Conservation (phyloP, 2,797 vertebrate species). For the Caiman crocodilus region DNA sequence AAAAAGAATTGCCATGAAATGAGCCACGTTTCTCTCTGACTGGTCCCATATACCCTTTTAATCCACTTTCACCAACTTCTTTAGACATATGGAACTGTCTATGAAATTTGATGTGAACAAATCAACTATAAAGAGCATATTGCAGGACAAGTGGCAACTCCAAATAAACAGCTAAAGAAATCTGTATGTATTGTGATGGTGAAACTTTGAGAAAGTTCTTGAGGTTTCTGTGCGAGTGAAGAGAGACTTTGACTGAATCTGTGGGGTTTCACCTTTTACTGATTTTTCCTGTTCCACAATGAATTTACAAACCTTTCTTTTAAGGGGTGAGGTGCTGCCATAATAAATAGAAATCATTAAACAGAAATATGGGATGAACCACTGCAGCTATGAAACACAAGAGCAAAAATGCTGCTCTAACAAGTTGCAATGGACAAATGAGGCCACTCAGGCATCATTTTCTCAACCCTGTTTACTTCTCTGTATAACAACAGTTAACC, state of each 20-base stretch:
- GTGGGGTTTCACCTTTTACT: background rate
- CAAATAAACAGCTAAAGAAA: background rate
- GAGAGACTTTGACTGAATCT: too few species aligned
- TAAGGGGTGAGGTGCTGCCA: background rate
- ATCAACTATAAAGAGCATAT: too few species aligned
- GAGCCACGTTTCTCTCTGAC: background rate
- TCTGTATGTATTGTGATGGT: background rate
- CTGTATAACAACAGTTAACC: background rate
- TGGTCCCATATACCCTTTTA: background rate
- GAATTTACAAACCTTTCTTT: background rate
- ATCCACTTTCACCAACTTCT: background rate
- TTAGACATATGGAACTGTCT: background rate
- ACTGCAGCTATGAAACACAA: background rate
- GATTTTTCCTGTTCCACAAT: background rate
- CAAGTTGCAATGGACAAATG: background rate
- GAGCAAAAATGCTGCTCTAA: background rate
- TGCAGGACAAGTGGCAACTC: background rate
- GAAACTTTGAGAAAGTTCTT: background rate
- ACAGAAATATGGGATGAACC: background rate
- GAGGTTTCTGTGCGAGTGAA: background rate
- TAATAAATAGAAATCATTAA: background rate
- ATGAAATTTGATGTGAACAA: too few species aligned
- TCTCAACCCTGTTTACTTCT: background rate
- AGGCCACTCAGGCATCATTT: background rate
- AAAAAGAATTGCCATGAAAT: background rate